Base-by-base conservation (phyloP, 2,797 vertebrate genomes). In the Tenualosa thibaudeaui region DNA sequence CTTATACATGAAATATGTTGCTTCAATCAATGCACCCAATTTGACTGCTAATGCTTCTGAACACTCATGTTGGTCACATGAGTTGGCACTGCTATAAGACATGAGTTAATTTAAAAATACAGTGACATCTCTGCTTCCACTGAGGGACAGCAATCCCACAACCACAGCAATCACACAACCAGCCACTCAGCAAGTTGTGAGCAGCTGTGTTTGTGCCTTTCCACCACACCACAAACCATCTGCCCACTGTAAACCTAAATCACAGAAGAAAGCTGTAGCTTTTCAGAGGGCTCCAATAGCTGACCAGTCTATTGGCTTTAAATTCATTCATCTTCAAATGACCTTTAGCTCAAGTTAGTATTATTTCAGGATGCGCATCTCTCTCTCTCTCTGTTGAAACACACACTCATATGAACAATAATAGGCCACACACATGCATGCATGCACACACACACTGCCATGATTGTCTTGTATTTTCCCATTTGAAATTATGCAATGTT, bases 141-240 rank as follows among this genome's bases (percentile, higher is more conserved):
- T 78, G 40, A 78, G 71, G 71, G 37, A 62, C 71, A 43, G 71
- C 37, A 46, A 43, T 17, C 71, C 71, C 37, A 78, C 71, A 19
- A 78, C 71, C 71, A 78, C 71, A 43, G 71, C 71, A 78, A 78
- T 78, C 71, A 46, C 40, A 78, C 71, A 78, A 46, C 15, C 40
- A 43, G 19, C 40, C 71, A 78, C 71, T 78, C 71, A 78, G 71
- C 71, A 78, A 40, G 40, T 22, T 78, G 71, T 40, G 43, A 43
- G 22, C 71, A 78, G 71, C 71, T 78, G 71, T 78, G 71, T 78
- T 43, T 78, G 71, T 78, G 65, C 65, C 71, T 78, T 43, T 5
- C 58, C 58, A 78, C 71, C 40, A 9, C 71, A 78, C 71, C 71
- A 78, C 71, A 78, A 78, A 78, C 40, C 71, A 78, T 43, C 71